Percentiles rank a stretch among this genome's conserved stretches.
Conservation (phyloP, 1,140 invertebrate species). For the Matsumurasca onukii region DNA sequence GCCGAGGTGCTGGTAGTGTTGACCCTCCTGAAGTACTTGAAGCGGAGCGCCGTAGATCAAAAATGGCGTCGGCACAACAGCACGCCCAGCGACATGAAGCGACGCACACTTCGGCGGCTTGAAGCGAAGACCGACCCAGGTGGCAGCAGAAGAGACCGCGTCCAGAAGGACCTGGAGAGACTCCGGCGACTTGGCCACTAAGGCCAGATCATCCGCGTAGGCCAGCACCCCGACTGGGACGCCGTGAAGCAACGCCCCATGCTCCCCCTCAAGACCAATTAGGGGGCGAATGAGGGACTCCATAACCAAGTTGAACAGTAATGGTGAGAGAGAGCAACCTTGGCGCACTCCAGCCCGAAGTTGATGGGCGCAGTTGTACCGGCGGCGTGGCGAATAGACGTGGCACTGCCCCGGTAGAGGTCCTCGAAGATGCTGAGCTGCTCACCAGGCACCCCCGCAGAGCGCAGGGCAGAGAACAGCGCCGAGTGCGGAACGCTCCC, state of each 20-base stretch:
- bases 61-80: not conserved
- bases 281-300: not conserved
- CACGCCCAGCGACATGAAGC: not conserved
- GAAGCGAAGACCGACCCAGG: not conserved
- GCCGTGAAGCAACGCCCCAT: not conserved
- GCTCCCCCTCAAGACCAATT: not conserved
- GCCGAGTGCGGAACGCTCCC: not conserved
- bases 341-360: not conserved
- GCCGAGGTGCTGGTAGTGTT: not conserved
- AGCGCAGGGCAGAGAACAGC: not conserved
- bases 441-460: not conserved
- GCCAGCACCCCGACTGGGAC: not conserved
- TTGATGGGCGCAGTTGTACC: not conserved
- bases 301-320: not conserved
- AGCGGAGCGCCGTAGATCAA: not conserved
- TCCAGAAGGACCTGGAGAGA: not conserved
- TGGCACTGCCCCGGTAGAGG: not conserved
- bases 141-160: not conserved
- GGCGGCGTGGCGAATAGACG: not conserved
- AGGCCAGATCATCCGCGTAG: not conserved
- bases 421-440: not conserved
- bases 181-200: not conserved
- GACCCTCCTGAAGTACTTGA: not conserved
- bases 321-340: not conserved
- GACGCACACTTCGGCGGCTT: constrained; percentile 1